Percentiles rank a stretch among this genome's conserved stretches.
phyloP scores from a whole-genome alignment of 2,113 vertebrate genomes.

The Labeo catla region DNA sequence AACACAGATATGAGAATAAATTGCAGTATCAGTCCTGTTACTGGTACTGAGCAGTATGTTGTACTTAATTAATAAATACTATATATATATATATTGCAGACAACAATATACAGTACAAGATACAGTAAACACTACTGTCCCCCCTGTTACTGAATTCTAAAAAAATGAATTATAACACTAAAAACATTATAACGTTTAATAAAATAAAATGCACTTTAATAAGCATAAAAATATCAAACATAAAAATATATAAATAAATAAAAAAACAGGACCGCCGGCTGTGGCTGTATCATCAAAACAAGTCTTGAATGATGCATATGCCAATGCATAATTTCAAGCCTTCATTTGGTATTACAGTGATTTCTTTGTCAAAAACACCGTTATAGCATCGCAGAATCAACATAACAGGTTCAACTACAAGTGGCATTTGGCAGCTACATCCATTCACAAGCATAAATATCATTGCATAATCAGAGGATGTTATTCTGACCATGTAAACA shows the following conservation, averaged over 20 bases:
- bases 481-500: background rate
- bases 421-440: background rate
- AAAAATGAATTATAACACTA: background rate
- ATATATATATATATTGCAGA: no score
- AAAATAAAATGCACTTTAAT: background rate
- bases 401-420: constrained; percentile 7
- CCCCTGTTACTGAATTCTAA: background rate
- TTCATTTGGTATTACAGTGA: background rate
- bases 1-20: constrained; percentile 57
- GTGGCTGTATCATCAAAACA: constrained; percentile 11
- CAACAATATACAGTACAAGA: no score
- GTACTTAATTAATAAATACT: no score
- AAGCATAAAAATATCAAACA: background rate
- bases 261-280: background rate
- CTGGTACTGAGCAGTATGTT: background rate
- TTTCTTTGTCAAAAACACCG: background rate
- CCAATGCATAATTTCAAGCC: background rate
- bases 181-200: background rate
- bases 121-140: no score
- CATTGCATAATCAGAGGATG: background rate
- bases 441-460: constrained; percentile 10
- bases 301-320: background rate
- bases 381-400: constrained; percentile 2
- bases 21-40: background rate
- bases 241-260: background rate